Base-by-base conservation (phyloP, 2,113 vertebrate genomes). In the Aldabrachelys gigantea region DNA sequence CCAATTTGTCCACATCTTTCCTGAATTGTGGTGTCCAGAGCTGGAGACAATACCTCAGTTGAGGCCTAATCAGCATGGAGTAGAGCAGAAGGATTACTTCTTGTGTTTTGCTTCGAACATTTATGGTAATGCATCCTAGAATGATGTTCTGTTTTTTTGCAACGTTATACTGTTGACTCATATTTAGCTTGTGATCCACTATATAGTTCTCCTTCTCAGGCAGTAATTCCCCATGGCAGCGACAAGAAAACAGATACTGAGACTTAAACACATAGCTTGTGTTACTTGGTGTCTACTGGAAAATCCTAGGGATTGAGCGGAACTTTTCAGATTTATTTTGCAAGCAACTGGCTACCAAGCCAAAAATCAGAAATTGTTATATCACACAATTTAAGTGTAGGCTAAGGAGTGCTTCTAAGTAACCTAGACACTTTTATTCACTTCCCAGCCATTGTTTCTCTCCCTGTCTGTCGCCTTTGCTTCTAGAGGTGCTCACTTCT, bases 381-480 rank as follows among this genome's bases (percentile, higher is more conserved):
- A 21, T 90, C 91, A 80, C 82, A 17, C 17, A 11, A 14, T 69
- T 69, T 69, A 69, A 93, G 84, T 1, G 35, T 2, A 5, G 2
- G 19, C 35, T 62, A 89, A 4, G 10, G 0, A 88, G 59, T 84
- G 6, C 90, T 54, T 69, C 2, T 56, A 85, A 95, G 75, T 86
- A 82, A 2, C 92, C 52, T 49, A 2, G 6, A 69, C 59, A 2
- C 2, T 84, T 84, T 69, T 69, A 14, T 79, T 89, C 59, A 78
- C 1, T 9, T 80, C n/a, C n/a, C 87, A 84, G 22, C 1, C 89
- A 83, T 85, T 88, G 25, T 87, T 85, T 92, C 1, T 62, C 24
- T 90, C 52, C 3, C 4, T 0, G 0, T 41, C 4, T 24, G 88
- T 88, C 12, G 50, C 24, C 25, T 80, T 5, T 82, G 27, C 52